Evolutionary conservation across 2,797 vertebrate genomes (phyloP).

Genomic region (Sus cebifrons): DNA sequence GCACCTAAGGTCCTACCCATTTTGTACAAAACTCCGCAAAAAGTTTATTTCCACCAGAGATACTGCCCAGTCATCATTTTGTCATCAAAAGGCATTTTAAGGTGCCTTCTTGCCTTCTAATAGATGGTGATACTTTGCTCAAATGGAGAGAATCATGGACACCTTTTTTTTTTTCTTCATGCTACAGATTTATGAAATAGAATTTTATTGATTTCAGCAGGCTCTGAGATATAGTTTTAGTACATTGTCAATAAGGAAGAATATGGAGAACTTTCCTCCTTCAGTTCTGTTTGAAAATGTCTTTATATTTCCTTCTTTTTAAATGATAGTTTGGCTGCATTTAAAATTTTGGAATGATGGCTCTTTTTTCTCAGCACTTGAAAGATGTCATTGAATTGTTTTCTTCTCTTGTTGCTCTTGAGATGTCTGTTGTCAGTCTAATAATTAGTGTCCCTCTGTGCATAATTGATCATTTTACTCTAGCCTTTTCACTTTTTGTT

Average conservation of each 20-base stretch:
- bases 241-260: not conserved
- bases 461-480: not conserved
- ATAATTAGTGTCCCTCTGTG: not conserved
- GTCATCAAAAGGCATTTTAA: not conserved
- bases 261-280: not conserved
- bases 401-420: not conserved
- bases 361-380: not conserved
- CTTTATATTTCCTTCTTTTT: not conserved
- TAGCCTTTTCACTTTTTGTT: conserved; percentile 3
- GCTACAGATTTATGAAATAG: not conserved
- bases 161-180: not conserved
- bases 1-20: not conserved
- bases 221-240: not conserved
- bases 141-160: not conserved
- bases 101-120: not conserved
- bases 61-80: not conserved
- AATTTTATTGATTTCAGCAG: conserved; percentile 2
- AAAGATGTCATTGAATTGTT: not conserved
- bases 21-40: not conserved
- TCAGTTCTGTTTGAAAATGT: not conserved
- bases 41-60: not conserved
- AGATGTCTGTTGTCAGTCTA: not conserved
- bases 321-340: not conserved
- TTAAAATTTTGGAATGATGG: not conserved
- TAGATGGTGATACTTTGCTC: not conserved